Evolutionary conservation across 2,888 invertebrate genomes (phyloP).

Genomic region (Synergus umbraculus): DNA sequence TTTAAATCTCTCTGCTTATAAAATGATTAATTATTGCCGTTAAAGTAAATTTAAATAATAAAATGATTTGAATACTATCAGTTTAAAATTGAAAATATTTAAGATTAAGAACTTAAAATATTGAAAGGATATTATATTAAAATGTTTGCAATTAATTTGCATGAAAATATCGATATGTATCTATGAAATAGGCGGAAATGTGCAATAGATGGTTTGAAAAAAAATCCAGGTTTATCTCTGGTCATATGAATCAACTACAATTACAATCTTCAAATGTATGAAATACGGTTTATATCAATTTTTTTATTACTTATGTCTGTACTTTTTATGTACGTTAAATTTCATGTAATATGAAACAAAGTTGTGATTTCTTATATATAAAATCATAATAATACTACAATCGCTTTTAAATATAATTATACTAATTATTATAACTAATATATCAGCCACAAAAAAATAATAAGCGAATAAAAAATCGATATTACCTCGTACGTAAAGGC

Average conservation of each 20-base stretch:
- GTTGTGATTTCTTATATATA: too few species aligned
- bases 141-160: too few species aligned
- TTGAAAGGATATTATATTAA: too few species aligned
- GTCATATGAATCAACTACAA: conserved; percentile 11
- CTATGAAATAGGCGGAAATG: background rate
- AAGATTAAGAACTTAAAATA: too few species aligned
- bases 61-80: too few species aligned
- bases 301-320: too few species aligned
- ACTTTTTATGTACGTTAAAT: too few species aligned
- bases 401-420: too few species aligned
- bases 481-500: conserved; percentile 19
- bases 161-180: background rate
- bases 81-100: too few species aligned
- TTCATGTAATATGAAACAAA: too few species aligned
- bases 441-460: background rate
- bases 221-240: conserved; percentile 24
- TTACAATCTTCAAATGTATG: background rate
- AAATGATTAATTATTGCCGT: background rate
- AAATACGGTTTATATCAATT: background rate
- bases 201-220: background rate
- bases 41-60: too few species aligned
- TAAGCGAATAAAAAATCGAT: background rate
- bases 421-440: background rate
- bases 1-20: background rate
- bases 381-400: too few species aligned